Conservation (phyloP, 2,888 invertebrate species). For the Drepana falcataria region DNA sequence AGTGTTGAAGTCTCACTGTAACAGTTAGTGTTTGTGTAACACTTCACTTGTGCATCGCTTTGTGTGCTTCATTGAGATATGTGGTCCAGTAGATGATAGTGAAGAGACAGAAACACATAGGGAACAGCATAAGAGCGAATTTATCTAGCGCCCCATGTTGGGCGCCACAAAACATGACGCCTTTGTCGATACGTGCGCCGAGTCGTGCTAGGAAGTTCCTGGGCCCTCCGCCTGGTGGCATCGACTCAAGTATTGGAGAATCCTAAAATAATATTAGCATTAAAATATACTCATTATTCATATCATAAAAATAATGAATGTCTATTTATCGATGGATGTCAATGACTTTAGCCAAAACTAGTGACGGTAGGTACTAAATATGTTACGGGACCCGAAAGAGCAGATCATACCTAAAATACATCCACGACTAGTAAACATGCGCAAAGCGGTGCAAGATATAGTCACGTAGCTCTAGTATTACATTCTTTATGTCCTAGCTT, state of each 20-base stretch:
- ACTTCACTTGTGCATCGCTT: constrained; percentile 42
- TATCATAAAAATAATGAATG: background rate
- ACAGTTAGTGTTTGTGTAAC: constrained; percentile 9
- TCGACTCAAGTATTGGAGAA: constrained; percentile 66
- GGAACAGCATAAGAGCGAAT: constrained; percentile 80
- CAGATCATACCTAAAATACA: background rate
- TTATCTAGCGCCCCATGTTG: constrained; percentile 80
- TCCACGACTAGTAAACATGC: constrained; percentile 2
- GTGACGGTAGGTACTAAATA: background rate
- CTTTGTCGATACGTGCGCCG: constrained; percentile 66
- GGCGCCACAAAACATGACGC: constrained; percentile 80
- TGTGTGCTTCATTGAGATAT: constrained; percentile 78
- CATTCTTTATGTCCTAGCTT: background rate
- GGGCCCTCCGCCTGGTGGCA: constrained; percentile 47
- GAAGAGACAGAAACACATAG: constrained; percentile 78
- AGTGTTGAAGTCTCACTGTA: constrained; percentile 8
- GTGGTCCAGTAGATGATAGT: constrained; percentile 80
- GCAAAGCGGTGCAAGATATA: constrained; percentile 2
- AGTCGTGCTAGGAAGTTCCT: constrained; percentile 47
- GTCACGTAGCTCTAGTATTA: background rate
- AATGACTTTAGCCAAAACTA: constrained; percentile 1
- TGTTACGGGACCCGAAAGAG: background rate
- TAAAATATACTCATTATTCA: background rate
- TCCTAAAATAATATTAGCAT: constrained; percentile 39
- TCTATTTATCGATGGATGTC: constrained; percentile 1